Evolutionary conservation across 2,113 vertebrate genomes (phyloP), one percentile per base, ranked within the genome.

Genomic region (Panurus biarmicus): DNA sequence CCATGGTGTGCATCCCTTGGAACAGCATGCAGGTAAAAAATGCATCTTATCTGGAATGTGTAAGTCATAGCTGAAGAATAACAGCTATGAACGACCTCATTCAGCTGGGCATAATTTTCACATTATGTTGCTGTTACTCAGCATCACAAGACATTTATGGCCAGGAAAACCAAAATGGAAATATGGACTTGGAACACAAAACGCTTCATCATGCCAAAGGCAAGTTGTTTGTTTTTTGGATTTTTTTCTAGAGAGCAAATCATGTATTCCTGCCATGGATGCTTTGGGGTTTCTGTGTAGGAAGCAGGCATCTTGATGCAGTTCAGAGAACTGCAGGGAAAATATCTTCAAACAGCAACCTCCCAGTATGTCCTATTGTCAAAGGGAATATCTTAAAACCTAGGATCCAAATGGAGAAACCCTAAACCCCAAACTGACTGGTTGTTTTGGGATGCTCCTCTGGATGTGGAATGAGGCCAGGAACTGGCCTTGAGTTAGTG

Each of bases 111-210:
- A 81, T 95, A 95, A 91, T 83, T 95, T 86, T 86, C 83, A 75
- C 85, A 93, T 95, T 90, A 91, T 88, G 87, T 72, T 95, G 71
- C 14, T 91, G 82, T 97, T 95, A 96, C 85, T 97, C 96, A 96
- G 57, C 88, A 80, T 96, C 95, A 97, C 90, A 95, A 94, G 95
- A 93, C 79, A 45, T 84, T 95, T 95, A 88, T 90, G 90, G 78
- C 53, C 5, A 6, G 64, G 61, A 87, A 51, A 94, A 96, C 69
- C 72, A 64, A 90, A 88, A 78, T 57, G 65, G 91, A 95, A 94
- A 91, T 90, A 88, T 5, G 44, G 82, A 38, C 82, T 93, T 95
- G 96, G 96, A 96, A 93, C 48, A 74, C 78, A 66, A 36, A 67
- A 12, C 0, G 5, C 44, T 53, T 81, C 53, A 22, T 88, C 53